Conservation (phyloP, 2,888 invertebrate genomes). For the Celastrina argiolus region DNA sequence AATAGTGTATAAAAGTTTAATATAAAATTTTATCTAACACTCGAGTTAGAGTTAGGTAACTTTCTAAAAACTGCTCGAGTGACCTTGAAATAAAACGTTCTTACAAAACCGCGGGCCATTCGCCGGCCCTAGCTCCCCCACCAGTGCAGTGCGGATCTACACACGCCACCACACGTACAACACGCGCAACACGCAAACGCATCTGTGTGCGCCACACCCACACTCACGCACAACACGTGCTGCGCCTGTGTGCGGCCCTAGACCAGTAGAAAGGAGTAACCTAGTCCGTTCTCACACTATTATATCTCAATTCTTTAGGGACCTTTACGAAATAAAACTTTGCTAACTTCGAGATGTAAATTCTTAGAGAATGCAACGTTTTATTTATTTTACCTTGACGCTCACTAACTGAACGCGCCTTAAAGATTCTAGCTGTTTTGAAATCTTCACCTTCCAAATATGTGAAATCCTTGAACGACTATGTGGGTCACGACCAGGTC, state of each 20-base stretch:
- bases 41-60: constrained; percentile 62
- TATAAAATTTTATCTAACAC: constrained; percentile 57
- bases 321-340: background rate
- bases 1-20: constrained; percentile 30
- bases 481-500: constrained; percentile 74
- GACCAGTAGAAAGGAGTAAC: constrained; percentile 61
- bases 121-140: constrained; percentile 60
- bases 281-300: constrained; percentile 48
- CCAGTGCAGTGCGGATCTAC: constrained; percentile 57
- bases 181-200: constrained; percentile 41
- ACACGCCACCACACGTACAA: constrained; percentile 45
- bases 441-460: constrained; percentile 74
- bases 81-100: constrained; percentile 77
- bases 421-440: constrained; percentile 64
- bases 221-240: constrained; percentile 41
- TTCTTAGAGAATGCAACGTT: constrained; percentile 38
- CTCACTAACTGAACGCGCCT: constrained; percentile 59
- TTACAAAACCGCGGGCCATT: constrained; percentile 75
- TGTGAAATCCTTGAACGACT: constrained; percentile 74
- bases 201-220: constrained; percentile 43
- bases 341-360: constrained; percentile 12
- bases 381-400: constrained; percentile 44
- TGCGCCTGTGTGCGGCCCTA: constrained; percentile 43
- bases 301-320: constrained; percentile 2
- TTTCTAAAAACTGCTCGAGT: constrained; percentile 76